Evolutionary conservation across 2,888 invertebrate genomes (phyloP), one percentile per base, ranked within the genome.

Genomic region (Phengaris alcon): DNA sequence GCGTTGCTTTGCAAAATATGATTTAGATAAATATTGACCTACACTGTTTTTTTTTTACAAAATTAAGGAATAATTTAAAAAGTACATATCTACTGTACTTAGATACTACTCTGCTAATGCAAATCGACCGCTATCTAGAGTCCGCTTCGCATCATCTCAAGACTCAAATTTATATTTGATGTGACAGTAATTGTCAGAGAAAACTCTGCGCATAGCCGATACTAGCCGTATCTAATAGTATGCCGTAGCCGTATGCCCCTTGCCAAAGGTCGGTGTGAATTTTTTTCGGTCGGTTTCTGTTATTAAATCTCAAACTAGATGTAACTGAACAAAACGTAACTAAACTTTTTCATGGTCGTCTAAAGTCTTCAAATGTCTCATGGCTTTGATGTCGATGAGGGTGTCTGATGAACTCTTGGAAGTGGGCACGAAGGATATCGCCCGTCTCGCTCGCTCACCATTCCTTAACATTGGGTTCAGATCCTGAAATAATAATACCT

Each of bases 351-450:
- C 89, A 57, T 90, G 88, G 76, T 91, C 90, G 52, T 91, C 88
- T 13, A 91, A 82, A 6, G 90, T 83, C 78, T 88, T 89, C 46
- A 91, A 83, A 78, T 93, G 92, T 73, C 90, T 84, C 59, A 92
- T 86, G 6, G 93, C 93, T 79, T 90, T 82, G 35, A 93, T 85
- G 76, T 94, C 93, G 69, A 94, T 90, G 68, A 93, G 88, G 1
- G 93, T 93, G 79, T 93, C 93, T 0, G 93, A 93, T 0, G 93
- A 93, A 77, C 93, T 93, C 79, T 93, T 93, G 6, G 96, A 95
- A 22, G 96, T 95, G 0, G 96, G 96, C 79, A 96, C 95, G 87
- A 96, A 96, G 52, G 96, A 96, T 78, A 96, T 94, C 0, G 96
- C 95, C 46, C 96, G 93, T 73, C 96, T 90, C 0, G 96, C 94